Conservation (phyloP, 2,888 invertebrate genomes). For the Gortyna flavago region DNA sequence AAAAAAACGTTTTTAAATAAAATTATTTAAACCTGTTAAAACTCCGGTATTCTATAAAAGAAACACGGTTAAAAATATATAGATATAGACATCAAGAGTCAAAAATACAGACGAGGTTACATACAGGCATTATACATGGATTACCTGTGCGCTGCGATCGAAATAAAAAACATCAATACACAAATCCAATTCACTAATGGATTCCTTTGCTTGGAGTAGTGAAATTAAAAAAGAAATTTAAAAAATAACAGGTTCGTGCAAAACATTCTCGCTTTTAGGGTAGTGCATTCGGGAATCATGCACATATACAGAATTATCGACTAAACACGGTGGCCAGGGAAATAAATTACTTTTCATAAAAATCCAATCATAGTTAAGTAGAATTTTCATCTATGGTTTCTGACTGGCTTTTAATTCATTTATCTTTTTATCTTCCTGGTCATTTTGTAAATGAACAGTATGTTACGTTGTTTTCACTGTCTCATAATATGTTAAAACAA, state of each 20-base stretch:
- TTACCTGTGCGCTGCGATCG: conserved; percentile 65
- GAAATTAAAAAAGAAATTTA: conserved; percentile 75
- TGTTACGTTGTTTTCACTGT: conserved; percentile 35
- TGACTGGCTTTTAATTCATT: background rate
- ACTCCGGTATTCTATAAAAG: conserved; percentile 23
- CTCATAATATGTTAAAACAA: background rate
- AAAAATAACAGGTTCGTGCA: conserved; percentile 86
- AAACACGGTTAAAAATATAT: conserved; percentile 40
- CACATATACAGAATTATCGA: conserved; percentile 80
- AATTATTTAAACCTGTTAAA: conserved; percentile 36
- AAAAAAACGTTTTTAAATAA: conserved; percentile 14
- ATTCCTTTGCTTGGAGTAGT: conserved; percentile 81
- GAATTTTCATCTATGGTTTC: background rate
- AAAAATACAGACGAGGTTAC: conserved; percentile 61
- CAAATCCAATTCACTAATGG: conserved; percentile 86
- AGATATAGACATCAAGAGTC: conserved; percentile 52
- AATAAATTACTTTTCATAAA: conserved; percentile 46
- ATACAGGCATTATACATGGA: conserved; percentile 61
- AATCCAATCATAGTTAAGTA: conserved; percentile 4
- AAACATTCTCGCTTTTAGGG: conserved; percentile 86
- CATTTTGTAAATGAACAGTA: conserved; percentile 51
- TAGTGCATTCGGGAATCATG: conserved; percentile 89
- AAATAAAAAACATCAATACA: conserved; percentile 76
- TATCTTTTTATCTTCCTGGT: conserved; percentile 51
- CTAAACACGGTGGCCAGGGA: conserved; percentile 73